Evolutionary conservation across 1,140 invertebrate species (phyloP), one percentile per base, ranked within the genome.

Genomic region (Homarus americanus): DNA sequence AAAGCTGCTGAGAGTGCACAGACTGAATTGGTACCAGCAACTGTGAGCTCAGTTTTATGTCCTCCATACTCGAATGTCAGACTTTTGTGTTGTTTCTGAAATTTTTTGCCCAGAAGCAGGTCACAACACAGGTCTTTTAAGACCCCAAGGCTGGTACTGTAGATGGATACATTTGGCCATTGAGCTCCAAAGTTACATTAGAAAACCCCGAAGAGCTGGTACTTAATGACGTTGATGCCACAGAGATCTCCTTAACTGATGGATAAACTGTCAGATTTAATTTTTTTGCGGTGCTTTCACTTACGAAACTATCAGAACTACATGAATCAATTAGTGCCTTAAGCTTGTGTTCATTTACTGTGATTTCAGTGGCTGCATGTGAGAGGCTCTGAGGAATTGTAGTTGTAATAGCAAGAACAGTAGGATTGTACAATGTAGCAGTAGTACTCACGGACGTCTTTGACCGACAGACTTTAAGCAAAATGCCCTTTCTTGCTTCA

Each of bases 111-210:
- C 20, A 85, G 49, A 40, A 87, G n/a, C n/a, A 78, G 1, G 7
- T 40, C 49, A 87, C 2, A 80, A 9, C 75, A 87, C 24, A 87
- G 58, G 10, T 69, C 84, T 41, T 80, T 87, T 28, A 87, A 3
- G 36, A 40, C 28, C 9, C 36, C 76, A 79, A 69, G 49, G 4
- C 36, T 12, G 28, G 86, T n/a, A n/a, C n/a, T n/a, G n/a, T 69
- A 69, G n/a, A 28, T 32, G 63, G 63, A 5, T 69, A 69, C 7
- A 12, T 32, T 32, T 69, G 63, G n/a, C 12, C 28, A 66, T 69
- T 87, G 53, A 63, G 32, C 9, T 32, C 32, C 1, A 82, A 24
- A 28, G 36, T 66, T 36, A 82, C 34, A 20, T 40, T 32, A 36
- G 53, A 66, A 1, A 41, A 69, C 20, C 34, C 17, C 12, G 24